Evolutionary conservation across 2,888 invertebrate species (phyloP), one percentile per base, ranked within the genome.

Genomic region (Pyrochroa serraticornis): DNA sequence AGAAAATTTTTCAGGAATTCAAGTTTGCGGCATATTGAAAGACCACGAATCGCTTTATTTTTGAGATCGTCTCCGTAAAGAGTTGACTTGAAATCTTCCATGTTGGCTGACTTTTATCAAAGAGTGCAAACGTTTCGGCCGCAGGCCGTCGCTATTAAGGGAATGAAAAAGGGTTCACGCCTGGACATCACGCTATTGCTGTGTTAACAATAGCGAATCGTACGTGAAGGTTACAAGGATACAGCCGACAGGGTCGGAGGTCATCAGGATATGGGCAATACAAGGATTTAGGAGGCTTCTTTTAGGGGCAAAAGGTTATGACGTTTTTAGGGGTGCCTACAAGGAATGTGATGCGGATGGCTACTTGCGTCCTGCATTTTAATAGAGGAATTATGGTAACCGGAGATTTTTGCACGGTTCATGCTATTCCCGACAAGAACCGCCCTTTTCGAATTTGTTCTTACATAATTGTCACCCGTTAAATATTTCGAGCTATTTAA

Each of bases 211-310:
- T 67, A 62, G 64, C 57, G 60, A 63, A 50, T 62, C 56, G 63
- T 61, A 67, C 69, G 68, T 69, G 68, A 60, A 65, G 67, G 67
- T 66, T 63, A 60, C 66, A 64, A 63, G 63, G 66, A 64, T 62
- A 63, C 56, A 58, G 7, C 44, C 13, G 10, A 2, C 33, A n/a
- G 49, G 60, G 64, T 60, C 62, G 59, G 55, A 66, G 71, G 71
- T 72, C 70, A 68, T 68, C 69, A 66, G 68, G 68, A 67, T 70
- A 71, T 61, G 61, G 65, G 63, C 68, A 67, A 70, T 66, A 67
- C 66, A 65, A 65, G 68, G 71, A 69, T 72, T 70, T 67, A 66
- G 68, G 60, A 60, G 38, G 58, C 66, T 66, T 66, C 64, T 64
- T 65, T 62, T 64, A 56, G 59, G 66, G 66, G 58, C 68, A 59